Base-by-base conservation (phyloP, 2,113 vertebrate genomes). In the Triplophysa rosa region DNA sequence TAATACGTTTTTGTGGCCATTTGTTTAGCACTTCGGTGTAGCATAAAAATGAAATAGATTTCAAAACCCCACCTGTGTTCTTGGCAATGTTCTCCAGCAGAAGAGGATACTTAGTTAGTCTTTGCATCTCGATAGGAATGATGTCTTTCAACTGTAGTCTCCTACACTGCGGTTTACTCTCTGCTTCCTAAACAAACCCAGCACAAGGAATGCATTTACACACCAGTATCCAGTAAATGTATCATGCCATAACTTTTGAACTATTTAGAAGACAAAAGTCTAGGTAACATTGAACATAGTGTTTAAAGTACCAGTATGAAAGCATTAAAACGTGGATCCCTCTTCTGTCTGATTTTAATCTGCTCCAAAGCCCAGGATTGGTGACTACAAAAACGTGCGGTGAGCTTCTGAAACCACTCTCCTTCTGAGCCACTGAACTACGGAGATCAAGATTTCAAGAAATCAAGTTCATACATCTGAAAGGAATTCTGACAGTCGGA, bases 141-240 rank as follows among this genome's bases (percentile, higher is more conserved):
- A 98, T 97, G 88, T 98, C 96, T 87, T 97, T 97, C 67, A 98
- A 90, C 88, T 98, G 96, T 54, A 97, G 91, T 72, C 96, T 92
- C 64, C 96, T 91, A 85, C 96, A 98, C 67, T 95, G 91, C 0
- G 95, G 94, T 3, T 91, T 94, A 84, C 95, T 96, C 89, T 97
- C 95, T 0, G 96, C 95, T 4, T 97, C 96, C 96, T 98, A 78
- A 47, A 80, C 49, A 74, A 59, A 62, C 11, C 69, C 37, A 85
- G n/a, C 79, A 26, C 62, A 21, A 77, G 14, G 2, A 52, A 17
- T 71, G 13, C 5, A 47, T 73, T 14, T 26, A 16, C 14, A 23
- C 70, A 24, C 49, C 64, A 56, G 45, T 52, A 24, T 81, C 10
- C 17, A 70, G 54, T 63, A 26, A 49, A 65, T 45, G 4, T 17